Percentiles rank a stretch among this genome's conserved stretches.
Conservation (phyloP, 2,888 invertebrate genomes). For the Tetragonisca angustula region DNA sequence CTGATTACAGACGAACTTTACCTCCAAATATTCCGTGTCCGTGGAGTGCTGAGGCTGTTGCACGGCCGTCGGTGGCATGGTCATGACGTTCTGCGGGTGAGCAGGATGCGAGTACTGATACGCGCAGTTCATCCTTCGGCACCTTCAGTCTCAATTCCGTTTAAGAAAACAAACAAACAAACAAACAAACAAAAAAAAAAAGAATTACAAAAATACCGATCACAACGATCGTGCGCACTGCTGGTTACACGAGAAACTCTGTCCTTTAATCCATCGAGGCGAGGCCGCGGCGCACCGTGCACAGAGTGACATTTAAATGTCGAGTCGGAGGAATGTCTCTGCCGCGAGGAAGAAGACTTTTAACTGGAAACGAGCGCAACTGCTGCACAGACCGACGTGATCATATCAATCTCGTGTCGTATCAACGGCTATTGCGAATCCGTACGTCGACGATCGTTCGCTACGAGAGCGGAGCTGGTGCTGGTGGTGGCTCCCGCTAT, state of each 20-base stretch:
- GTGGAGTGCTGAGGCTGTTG: slow-evolving; percentile 77
- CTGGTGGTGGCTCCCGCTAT: slow-evolving; percentile 31
- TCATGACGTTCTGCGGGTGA: slow-evolving; percentile 81
- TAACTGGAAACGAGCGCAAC: no score
- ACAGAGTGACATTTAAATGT: slow-evolving; percentile 12
- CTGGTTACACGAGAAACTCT: not conserved
- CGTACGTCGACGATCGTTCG: no score
- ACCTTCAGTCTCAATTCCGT: not conserved
- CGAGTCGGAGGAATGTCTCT: not conserved
- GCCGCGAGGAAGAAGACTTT: no score
- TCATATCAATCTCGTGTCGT: no score
- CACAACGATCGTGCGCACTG: not conserved
- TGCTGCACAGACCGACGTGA: no score
- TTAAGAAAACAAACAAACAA: not conserved
- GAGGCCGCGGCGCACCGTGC: not conserved
- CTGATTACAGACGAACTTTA: slow-evolving; percentile 59
- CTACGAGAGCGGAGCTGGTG: no score
- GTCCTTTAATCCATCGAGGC: slow-evolving; percentile 4
- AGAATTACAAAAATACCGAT: no score
- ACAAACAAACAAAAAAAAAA: no score
- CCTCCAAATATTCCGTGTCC: slow-evolving; percentile 82
- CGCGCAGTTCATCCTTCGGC: slow-evolving; percentile 80
- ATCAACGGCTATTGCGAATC: no score
- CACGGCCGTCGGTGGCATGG: slow-evolving; percentile 74
- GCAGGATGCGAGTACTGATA: slow-evolving; percentile 81